Evolutionary conservation across 2,797 vertebrate species (phyloP).

Genomic region (Rousettus madagascariensis): DNA sequence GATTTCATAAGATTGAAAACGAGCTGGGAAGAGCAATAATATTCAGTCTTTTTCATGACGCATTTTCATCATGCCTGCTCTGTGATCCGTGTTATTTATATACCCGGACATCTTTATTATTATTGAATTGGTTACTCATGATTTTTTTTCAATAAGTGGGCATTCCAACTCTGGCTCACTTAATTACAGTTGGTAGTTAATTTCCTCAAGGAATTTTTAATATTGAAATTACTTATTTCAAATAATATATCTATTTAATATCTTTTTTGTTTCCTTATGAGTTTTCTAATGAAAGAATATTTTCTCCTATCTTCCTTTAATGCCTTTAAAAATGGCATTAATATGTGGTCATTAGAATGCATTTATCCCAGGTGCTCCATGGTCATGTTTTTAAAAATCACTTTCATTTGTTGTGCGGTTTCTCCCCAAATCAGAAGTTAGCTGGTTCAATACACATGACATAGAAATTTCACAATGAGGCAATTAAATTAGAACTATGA

Average conservation of each 20-base stretch:
- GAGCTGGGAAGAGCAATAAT: background rate
- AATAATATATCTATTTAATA: conserved; percentile 16
- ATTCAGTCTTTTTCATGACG: background rate
- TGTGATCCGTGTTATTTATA: background rate
- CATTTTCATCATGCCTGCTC: background rate
- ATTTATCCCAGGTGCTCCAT: conserved; percentile 12
- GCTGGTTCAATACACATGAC: background rate
- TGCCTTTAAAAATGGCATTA: background rate
- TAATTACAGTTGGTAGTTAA: conserved; percentile 23
- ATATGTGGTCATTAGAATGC: background rate
- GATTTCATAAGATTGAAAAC: conserved; percentile 39
- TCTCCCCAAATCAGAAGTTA: conserved; percentile 41
- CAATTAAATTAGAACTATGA: conserved; percentile 60
- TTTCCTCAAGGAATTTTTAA: conserved; percentile 32
- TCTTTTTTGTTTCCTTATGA: background rate
- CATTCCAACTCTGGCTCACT: background rate
- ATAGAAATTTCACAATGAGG: background rate
- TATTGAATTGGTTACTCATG: conserved; percentile 15
- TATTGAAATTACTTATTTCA: conserved; percentile 29
- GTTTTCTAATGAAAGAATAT: conserved; percentile 26
- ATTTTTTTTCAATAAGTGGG: background rate
- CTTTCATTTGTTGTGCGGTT: conserved; percentile 42
- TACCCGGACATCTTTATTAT: background rate
- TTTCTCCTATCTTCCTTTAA: background rate
- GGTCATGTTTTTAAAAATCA: background rate